Percentiles rank a stretch among this genome's conserved stretches.
phyloP scores from a whole-genome alignment of 2,888 invertebrate species.

The Orthonychiurus folsomi region DNA sequence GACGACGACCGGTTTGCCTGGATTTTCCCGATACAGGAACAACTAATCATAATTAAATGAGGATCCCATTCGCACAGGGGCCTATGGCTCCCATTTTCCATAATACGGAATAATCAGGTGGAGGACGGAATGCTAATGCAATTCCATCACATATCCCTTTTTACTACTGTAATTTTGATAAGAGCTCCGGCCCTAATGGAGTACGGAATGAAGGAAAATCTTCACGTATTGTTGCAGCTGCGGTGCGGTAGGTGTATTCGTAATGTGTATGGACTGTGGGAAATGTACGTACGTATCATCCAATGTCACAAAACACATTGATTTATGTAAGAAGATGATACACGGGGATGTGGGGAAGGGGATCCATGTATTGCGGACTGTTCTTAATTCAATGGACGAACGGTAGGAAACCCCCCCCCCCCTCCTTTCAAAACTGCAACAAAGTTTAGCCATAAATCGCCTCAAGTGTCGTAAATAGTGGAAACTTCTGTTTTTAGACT shows the following conservation, averaged over 20 bases:
- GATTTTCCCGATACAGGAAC: not conserved
- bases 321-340: not conserved
- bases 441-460: not conserved
- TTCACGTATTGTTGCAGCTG: not conserved
- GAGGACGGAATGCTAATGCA: too few relatives aligned
- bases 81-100: not conserved
- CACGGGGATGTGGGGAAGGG: not conserved
- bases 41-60: conserved; percentile 1
- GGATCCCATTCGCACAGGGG: not conserved
- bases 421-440: not conserved
- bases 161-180: too few relatives aligned
- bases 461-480: not conserved
- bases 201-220: not conserved
- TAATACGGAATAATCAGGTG: not conserved
- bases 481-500: conserved; percentile 1
- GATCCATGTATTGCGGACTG: not conserved
- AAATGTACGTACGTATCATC: too few relatives aligned
- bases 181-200: too few relatives aligned
- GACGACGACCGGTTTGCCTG: not conserved
- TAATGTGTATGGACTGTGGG: not conserved
- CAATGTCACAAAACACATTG: not conserved
- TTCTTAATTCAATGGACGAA: not conserved
- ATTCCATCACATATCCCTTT: too few relatives aligned
- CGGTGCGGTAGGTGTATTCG: not conserved
- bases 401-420: too few relatives aligned